Evolutionary conservation across 2,888 invertebrate genomes (phyloP).

Genomic region (Chymomyza caudatula): DNA sequence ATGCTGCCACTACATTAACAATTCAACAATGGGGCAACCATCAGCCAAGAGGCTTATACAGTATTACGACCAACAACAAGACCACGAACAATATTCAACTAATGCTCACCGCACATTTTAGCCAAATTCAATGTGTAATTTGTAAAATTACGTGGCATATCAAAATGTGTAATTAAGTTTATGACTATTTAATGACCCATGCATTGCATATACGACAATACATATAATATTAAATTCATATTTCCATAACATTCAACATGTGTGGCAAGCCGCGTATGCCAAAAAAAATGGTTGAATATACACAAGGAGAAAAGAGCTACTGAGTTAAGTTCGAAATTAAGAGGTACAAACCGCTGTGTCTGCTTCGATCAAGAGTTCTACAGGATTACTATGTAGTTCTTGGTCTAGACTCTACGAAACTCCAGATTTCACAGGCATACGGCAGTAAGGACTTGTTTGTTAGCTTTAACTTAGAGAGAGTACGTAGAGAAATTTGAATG

Average conservation of each 20-base stretch:
- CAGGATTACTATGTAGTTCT: too few relatives aligned
- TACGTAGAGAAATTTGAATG: too few relatives aligned
- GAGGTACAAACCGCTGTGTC: too few relatives aligned
- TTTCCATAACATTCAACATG: neutral
- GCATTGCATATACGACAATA: conserved; percentile 2
- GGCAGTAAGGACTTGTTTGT: too few relatives aligned
- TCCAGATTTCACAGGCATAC: too few relatives aligned
- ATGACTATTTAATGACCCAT: conserved; percentile 56
- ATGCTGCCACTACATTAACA: conserved; percentile 40
- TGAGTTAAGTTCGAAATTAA: too few relatives aligned
- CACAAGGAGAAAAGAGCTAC: neutral
- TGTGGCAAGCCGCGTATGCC: neutral
- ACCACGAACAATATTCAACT: neutral
- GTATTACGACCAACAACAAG: conserved; percentile 3
- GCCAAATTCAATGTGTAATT: conserved; percentile 20
- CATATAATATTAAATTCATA: conserved; percentile 31
- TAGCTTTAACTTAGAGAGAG: too few relatives aligned
- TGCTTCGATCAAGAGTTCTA: too few relatives aligned
- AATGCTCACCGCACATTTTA: neutral
- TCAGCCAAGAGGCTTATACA: conserved; percentile 9
- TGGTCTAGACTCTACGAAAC: too few relatives aligned
- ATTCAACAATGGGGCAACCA: conserved; percentile 35
- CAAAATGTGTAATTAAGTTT: conserved; percentile 40
- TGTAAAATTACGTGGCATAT: neutral
- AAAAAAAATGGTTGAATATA: neutral